phyloP scores from a whole-genome alignment of 1,140 invertebrate genomes.

The Caenorhabditis tropicalis region DNA sequence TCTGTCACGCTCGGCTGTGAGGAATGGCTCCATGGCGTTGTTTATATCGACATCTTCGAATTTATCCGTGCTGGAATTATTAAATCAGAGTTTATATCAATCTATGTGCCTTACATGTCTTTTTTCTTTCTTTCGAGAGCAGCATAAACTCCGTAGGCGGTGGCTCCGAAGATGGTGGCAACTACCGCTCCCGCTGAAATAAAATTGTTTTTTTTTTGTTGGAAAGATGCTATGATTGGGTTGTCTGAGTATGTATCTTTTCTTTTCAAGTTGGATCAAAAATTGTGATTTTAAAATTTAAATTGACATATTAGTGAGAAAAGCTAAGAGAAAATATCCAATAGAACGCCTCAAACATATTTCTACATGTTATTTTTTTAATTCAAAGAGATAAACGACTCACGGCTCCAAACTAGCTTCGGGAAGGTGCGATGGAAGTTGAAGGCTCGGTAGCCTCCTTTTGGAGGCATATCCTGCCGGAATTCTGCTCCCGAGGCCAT shows the following conservation, averaged over 20 bases:
- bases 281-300: too few relatives aligned
- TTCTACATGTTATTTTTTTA: too few relatives aligned
- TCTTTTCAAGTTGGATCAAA: too few relatives aligned
- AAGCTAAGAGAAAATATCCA: too few relatives aligned
- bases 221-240: not conserved
- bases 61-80: slow-evolving; percentile 65
- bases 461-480: slow-evolving; percentile 73
- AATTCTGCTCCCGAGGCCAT: slow-evolving; percentile 45
- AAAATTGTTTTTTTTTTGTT: not conserved
- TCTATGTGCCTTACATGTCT: slow-evolving; percentile 54
- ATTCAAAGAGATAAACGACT: slow-evolving; percentile 47
- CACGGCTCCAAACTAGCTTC: slow-evolving; percentile 67
- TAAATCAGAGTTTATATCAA: too few relatives aligned
- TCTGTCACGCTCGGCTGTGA: slow-evolving; percentile 73
- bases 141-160: slow-evolving; percentile 62
- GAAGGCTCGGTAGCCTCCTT: slow-evolving; percentile 72
- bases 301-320: too few relatives aligned
- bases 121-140: slow-evolving; percentile 60
- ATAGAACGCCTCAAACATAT: too few relatives aligned
- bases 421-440: slow-evolving; percentile 66
- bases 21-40: slow-evolving; percentile 73
- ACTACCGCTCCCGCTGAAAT: slow-evolving; percentile 53
- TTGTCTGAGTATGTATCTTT: too few relatives aligned
- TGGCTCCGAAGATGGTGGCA: slow-evolving; percentile 63
- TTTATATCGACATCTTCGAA: slow-evolving; percentile 73